Conservation (phyloP, 2,888 invertebrate genomes). For the Drosophila subsilvestris region DNA sequence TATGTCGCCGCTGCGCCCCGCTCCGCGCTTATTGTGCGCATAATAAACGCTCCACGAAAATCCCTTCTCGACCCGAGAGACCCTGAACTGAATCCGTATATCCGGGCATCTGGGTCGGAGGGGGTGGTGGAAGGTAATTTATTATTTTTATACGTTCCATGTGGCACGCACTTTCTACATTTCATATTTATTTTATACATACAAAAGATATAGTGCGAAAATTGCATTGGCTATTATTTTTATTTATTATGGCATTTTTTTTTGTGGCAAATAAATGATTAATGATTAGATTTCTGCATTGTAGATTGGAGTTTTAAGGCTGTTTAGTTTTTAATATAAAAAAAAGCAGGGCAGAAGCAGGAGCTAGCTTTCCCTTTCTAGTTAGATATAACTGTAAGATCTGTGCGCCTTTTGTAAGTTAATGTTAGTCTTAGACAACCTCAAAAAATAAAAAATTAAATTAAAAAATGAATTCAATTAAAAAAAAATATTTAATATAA, state of each 20-base stretch:
- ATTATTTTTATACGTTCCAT: constrained; percentile 74
- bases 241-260: constrained; percentile 40
- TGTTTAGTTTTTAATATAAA: no score
- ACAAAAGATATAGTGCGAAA: constrained; percentile 73
- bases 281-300: no score
- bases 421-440: no score
- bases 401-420: no score
- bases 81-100: constrained; percentile 58
- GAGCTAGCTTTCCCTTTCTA: no score
- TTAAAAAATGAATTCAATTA: no score
- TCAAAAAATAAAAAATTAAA: no score
- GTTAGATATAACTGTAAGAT: no score
- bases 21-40: constrained; percentile 80
- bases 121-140: constrained; percentile 57
- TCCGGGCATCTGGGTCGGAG: constrained; percentile 25
- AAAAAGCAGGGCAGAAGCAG: no score
- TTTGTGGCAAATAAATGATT: constrained; percentile 42
- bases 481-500: no score
- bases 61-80: constrained; percentile 68
- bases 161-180: constrained; percentile 75
- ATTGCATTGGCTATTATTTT: constrained; percentile 60
- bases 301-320: no score
- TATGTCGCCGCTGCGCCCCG: constrained; percentile 52
- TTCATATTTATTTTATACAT: constrained; percentile 44
- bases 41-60: constrained; percentile 70